Conservation (phyloP, 2,888 invertebrate species). For the Nowickia ferox region DNA sequence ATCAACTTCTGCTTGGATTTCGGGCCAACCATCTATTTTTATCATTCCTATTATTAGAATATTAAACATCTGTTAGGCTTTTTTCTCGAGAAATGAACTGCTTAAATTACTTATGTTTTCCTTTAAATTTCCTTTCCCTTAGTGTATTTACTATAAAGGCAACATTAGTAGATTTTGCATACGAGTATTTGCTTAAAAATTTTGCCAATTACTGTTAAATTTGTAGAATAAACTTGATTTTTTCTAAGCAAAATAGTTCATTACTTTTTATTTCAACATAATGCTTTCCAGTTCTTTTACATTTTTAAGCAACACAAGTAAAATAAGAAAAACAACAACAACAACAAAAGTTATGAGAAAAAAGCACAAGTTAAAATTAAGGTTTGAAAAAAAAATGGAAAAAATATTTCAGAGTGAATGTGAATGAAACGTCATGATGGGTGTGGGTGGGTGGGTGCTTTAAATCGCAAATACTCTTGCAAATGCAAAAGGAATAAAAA, state of each 20-base stretch:
- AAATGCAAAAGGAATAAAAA: background rate
- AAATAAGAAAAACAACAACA: background rate
- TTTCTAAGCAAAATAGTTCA: background rate
- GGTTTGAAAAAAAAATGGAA: background rate
- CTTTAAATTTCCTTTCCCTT: too few species aligned
- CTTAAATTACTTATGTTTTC: too few species aligned
- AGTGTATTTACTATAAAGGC: too few species aligned
- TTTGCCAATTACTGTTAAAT: background rate
- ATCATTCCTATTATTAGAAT: too few species aligned
- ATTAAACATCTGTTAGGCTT: too few species aligned
- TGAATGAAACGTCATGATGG: background rate
- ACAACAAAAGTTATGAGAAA: background rate
- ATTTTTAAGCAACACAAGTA: background rate
- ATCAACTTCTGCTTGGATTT: too few species aligned
- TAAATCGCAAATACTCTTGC: slow-evolving; percentile 8
- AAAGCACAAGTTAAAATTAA: slow-evolving; percentile 17
- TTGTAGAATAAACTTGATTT: background rate
- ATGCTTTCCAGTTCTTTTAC: background rate
- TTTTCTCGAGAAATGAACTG: too few species aligned
- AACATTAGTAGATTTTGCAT: too few species aligned
- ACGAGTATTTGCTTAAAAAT: background rate
- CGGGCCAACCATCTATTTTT: too few species aligned
- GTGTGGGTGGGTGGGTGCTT: background rate
- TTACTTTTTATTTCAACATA: background rate
- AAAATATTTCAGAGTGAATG: background rate